Conservation (phyloP, 2,888 invertebrate genomes). For the Scelioninae gen. 1 region DNA sequence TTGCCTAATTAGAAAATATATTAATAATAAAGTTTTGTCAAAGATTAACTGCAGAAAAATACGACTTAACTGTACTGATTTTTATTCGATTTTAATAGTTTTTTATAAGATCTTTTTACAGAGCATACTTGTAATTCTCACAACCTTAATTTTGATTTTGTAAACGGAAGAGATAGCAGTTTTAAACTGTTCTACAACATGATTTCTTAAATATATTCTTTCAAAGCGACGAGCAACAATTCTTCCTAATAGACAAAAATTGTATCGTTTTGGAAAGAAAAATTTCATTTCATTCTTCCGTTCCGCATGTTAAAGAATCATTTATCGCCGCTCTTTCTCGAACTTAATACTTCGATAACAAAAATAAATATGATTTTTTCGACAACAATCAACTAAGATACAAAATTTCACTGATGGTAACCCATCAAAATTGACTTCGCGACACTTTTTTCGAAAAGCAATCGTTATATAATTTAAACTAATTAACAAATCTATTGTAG, state of each 20-base stretch:
- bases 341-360: slow-evolving; percentile 8
- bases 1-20: too few relatives aligned
- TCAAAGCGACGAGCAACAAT: slow-evolving; percentile 14
- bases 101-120: too few relatives aligned
- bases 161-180: slow-evolving; percentile 11
- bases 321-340: background rate
- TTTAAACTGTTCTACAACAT: slow-evolving; percentile 6
- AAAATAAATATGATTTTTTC: slow-evolving; percentile 28
- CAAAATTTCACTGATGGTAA: slow-evolving; percentile 6
- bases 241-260: background rate
- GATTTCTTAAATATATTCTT: background rate
- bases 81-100: too few relatives aligned
- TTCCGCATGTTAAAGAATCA: background rate
- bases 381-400: slow-evolving; percentile 23
- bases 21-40: too few relatives aligned
- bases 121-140: slow-evolving; percentile 18
- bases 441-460: slow-evolving; percentile 12
- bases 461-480: slow-evolving; percentile 30
- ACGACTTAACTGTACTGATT: too few relatives aligned
- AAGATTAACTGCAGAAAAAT: too few relatives aligned
- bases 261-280: too few relatives aligned
- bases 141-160: slow-evolving; percentile 40
- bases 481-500: slow-evolving; percentile 28
- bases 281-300: background rate
- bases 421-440: slow-evolving; percentile 18